Percentiles rank a stretch among this genome's conserved stretches.
Conservation (phyloP, 2,113 vertebrate genomes). For the Sebastes fasciatus region DNA sequence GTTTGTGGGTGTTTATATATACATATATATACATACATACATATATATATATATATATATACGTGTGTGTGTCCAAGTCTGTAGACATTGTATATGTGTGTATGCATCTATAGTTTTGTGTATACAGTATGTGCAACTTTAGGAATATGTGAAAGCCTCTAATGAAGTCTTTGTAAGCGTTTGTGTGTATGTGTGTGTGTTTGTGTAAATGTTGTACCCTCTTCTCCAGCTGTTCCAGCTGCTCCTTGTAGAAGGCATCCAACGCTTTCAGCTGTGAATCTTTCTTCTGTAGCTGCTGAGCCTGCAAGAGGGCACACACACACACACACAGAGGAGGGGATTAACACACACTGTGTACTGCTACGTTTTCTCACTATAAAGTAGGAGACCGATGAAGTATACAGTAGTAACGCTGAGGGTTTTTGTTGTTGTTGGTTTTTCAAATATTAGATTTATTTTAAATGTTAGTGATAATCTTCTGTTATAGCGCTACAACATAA, state of each 20-base stretch:
- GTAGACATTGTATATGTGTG: not conserved
- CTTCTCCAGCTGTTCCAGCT: constrained; percentile 89
- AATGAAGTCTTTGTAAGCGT: constrained; percentile 2
- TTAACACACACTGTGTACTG: constrained; percentile 16
- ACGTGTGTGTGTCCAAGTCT: not conserved
- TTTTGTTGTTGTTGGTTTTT: not conserved
- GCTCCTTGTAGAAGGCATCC: constrained; percentile 90
- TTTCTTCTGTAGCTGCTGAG: constrained; percentile 86
- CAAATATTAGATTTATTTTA: not conserved
- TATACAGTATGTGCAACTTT: not conserved
- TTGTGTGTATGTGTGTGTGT: constrained; percentile 10
- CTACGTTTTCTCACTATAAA: not conserved
- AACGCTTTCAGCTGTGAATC: constrained; percentile 87
- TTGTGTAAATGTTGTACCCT: constrained; percentile 83
- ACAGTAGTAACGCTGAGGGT: not conserved
- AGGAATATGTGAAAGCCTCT: constrained; percentile 1
- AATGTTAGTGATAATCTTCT: not conserved
- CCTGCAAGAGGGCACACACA: constrained; percentile 77
- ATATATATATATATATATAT: no score
- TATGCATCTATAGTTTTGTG: not conserved
- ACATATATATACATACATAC: no score
- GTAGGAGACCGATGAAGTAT: not conserved
- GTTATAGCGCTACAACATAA: not conserved
- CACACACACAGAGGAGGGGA: constrained; percentile 20
- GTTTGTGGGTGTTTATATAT: not conserved